Evolutionary conservation across 2,797 vertebrate species (phyloP).

Genomic region (Poeciliopsis presidionis): DNA sequence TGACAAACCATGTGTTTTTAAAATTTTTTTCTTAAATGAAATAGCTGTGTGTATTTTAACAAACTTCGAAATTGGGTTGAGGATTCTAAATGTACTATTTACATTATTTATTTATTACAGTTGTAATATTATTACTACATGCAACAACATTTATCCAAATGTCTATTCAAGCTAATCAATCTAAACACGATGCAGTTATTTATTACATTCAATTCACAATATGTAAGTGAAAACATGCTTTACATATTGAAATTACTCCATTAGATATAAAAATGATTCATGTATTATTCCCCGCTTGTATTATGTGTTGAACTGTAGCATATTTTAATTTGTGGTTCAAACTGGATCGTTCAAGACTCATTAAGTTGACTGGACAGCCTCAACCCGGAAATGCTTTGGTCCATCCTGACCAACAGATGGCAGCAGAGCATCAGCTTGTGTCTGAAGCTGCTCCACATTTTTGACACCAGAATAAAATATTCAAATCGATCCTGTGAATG

Average conservation of each 20-base stretch:
- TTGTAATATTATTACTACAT: not conserved
- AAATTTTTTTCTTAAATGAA: not conserved
- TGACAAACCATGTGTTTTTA: not conserved
- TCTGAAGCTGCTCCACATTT: not conserved
- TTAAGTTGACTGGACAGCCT: too few species aligned
- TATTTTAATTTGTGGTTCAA: not conserved
- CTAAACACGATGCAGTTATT: not conserved
- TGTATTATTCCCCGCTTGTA: not conserved
- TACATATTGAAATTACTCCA: not conserved
- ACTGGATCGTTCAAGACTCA: not conserved
- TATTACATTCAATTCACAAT: not conserved
- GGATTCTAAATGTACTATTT: not conserved
- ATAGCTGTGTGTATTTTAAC: not conserved
- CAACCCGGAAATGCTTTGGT: not conserved
- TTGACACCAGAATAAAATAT: not conserved
- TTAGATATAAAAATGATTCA: not conserved
- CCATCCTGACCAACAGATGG: conserved; percentile 53
- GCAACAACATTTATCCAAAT: not conserved
- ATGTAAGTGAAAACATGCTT: not conserved
- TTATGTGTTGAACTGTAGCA: not conserved
- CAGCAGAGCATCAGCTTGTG: conserved; percentile 39
- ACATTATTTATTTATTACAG: not conserved
- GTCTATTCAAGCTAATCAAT: not conserved
- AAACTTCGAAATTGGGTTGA: not conserved
- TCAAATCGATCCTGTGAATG: not conserved